Percentiles rank a stretch among this genome's conserved stretches.
Conservation (phyloP, 2,113 vertebrate genomes). For the Strix uralensis region DNA sequence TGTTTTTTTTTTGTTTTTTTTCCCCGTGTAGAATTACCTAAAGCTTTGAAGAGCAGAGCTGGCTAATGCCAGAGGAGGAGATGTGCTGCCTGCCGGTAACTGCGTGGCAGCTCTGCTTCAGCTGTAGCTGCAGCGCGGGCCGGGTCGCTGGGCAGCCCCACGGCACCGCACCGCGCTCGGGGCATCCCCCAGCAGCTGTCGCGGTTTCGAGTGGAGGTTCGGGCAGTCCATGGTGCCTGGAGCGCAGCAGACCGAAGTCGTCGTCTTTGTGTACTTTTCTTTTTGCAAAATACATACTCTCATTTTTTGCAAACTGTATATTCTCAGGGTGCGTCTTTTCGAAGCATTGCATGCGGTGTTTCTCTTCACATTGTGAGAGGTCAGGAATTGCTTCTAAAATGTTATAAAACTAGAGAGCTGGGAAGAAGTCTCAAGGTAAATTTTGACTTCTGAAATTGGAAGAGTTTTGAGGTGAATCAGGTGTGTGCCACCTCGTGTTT, state of each 20-base stretch:
- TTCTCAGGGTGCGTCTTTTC: not conserved
- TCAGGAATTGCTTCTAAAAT: not conserved
- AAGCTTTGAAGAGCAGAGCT: too few relatives aligned
- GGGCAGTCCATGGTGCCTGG: rapidly evolving
- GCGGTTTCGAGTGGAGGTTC: rapidly evolving
- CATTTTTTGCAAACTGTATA: not conserved
- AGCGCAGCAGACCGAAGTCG: rapidly evolving
- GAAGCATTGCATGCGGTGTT: rapidly evolving
- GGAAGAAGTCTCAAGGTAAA: not conserved
- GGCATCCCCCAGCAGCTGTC: not conserved
- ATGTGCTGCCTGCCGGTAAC: not conserved
- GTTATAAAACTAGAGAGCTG: not conserved
- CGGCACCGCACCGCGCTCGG: not conserved
- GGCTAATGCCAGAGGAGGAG: not conserved
- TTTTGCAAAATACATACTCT: not conserved
- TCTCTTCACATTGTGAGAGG: not conserved
- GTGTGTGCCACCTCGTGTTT: not conserved
- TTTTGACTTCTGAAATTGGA: not conserved
- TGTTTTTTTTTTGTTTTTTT: not conserved
- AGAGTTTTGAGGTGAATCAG: not conserved
- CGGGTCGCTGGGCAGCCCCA: not conserved
- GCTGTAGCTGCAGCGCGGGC: not conserved
- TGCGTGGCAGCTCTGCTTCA: not conserved
- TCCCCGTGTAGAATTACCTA: not conserved
- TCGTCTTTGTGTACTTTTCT: not conserved